Evolutionary conservation across 1,140 invertebrate species (phyloP), one percentile per base, ranked within the genome.

Genomic region (Sitodiplosis mosellana): DNA sequence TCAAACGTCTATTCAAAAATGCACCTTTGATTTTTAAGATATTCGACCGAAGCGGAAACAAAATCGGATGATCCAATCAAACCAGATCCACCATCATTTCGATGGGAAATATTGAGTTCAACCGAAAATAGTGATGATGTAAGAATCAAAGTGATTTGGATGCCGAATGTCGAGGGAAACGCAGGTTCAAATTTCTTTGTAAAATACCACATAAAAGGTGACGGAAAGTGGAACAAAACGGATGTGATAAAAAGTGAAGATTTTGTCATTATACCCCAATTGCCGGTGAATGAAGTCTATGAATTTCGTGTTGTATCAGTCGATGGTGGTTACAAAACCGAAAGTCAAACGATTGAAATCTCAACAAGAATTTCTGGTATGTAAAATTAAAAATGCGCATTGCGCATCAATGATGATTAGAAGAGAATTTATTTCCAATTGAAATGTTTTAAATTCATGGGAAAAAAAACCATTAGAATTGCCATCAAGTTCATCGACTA

Each of bases 241-340:
- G 64, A 73, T 12, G 70, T 75, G 3, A 78, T 88, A 55, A 74
- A 78, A 41, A 74, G 80, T 46, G 76, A 80, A 48, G 83, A 91
- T 52, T 81, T 69, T 49, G 76, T 84, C 34, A 72, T 83, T 46
- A 69, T 95, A 12, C 71, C 75, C 19, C 85, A 82, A 2, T 71
- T 99, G 40, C 75, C 83, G 54, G 80, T 81, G 2, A 87, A 85
- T n/a, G 80, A 85, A 51, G 73, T 77, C 4, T 89, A 98, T 60
- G 84, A 95, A 54, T 80, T 99, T 58, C 75, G 80, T 49, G 76
- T 95, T 2, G 89, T 94, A 5, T 83, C 93, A 19, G 88, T 93
- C 40, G 93, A 96, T 66, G 91, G 91, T 2, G 71, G 81, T 36
- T 79, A 77, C 48, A 63, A 78, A 44, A 78, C 75, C 7, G 75